These are phyloP conservation scores for Acrossocheilus wenchowensis DNA, from an alignment of 2,797 vertebrate species.

Conservation along the genomic window DNA sequence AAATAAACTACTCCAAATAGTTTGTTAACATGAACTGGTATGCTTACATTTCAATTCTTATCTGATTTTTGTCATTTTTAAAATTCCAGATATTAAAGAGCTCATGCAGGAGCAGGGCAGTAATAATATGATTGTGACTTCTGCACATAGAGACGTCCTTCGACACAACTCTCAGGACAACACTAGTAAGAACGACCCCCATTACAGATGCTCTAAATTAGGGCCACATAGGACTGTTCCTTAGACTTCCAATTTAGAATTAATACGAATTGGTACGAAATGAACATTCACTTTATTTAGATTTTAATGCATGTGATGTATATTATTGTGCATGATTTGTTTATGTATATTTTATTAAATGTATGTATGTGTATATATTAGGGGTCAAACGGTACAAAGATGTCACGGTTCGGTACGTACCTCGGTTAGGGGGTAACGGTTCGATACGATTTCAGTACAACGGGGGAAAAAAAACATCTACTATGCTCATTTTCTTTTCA, in stretches of 20 bases:
- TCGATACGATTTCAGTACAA: no score
- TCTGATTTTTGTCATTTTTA: not conserved
- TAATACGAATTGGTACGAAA: not conserved
- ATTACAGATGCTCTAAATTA: slow-evolving; percentile 5
- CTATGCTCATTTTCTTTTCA: no score
- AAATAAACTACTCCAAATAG: not conserved
- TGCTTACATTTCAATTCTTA: not conserved
- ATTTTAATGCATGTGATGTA: not conserved
- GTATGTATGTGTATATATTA: no score
- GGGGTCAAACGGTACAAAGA: no score
- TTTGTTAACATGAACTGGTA: not conserved
- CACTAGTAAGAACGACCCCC: slow-evolving; percentile 76
- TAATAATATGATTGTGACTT: slow-evolving; percentile 86
- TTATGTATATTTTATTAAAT: not conserved
- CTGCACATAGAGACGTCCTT: slow-evolving; percentile 84
- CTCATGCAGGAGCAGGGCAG: slow-evolving; percentile 84
- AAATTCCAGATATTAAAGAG: slow-evolving; percentile 82
- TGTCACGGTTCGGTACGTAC: no score
- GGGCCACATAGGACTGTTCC: not conserved
- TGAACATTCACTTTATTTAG: not conserved
- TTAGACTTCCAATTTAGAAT: not conserved
- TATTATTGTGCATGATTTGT: not conserved
- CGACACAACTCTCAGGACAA: slow-evolving; percentile 81
- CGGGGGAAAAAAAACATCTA: no score
- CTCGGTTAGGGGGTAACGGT: no score